Conservation (phyloP, 2,113 vertebrate species). For the Cercopithecus mona region DNA sequence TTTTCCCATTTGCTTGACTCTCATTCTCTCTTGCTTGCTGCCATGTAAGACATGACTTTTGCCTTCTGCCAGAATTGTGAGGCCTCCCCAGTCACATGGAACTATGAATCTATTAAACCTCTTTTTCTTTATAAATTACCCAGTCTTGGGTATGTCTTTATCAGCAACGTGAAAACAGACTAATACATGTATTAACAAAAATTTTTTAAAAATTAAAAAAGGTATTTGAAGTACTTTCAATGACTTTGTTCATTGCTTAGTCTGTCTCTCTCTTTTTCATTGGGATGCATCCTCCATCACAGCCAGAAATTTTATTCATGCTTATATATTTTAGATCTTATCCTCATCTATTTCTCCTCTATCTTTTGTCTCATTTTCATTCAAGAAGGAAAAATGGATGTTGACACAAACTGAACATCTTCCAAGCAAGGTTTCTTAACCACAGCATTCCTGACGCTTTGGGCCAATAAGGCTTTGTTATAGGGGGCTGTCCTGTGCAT, state of each 20-base stretch:
- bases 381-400: neutral
- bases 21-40: too few species aligned
- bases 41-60: too few species aligned
- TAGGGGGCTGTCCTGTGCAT: too few species aligned
- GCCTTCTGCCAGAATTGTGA: too few species aligned
- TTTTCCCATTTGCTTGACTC: too few species aligned
- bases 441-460: neutral
- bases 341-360: neutral
- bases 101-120: too few species aligned
- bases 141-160: too few species aligned
- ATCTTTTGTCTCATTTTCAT: neutral
- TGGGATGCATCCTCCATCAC: neutral
- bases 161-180: too few species aligned
- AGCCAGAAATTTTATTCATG: neutral
- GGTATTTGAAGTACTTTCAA: neutral
- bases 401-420: neutral
- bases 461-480: too few species aligned
- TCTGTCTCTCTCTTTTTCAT: neutral
- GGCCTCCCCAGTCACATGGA: too few species aligned
- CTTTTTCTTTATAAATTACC: too few species aligned
- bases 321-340: neutral
- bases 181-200: too few species aligned
- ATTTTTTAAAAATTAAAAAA: neutral
- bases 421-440: neutral
- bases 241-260: neutral